phyloP scores from a whole-genome alignment of 2,888 invertebrate genomes.

The Eupithecia insigniata region DNA sequence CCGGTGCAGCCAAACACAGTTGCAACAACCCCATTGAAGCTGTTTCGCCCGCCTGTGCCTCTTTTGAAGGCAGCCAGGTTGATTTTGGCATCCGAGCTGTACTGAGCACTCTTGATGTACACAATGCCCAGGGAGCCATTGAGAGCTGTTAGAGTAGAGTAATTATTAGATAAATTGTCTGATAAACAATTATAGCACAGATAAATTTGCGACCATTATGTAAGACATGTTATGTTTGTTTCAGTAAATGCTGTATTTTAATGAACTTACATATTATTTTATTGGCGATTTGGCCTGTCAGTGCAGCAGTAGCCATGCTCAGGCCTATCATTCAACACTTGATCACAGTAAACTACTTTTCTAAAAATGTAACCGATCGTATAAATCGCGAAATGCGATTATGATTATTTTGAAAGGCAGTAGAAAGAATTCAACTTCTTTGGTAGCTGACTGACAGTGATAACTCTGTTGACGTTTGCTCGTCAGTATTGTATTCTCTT shows the following conservation, averaged over 20 bases:
- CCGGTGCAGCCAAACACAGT: slow-evolving; percentile 98
- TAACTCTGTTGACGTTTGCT: no score
- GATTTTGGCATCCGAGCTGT: slow-evolving; percentile 82
- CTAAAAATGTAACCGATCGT: not conserved
- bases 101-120: slow-evolving; percentile 78
- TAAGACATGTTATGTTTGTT: slow-evolving; percentile 58
- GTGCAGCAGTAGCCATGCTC: slow-evolving; percentile 75
- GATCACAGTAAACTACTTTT: slow-evolving; percentile 6
- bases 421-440: no score
- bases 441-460: no score
- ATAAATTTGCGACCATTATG: slow-evolving; percentile 60
- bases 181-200: not conserved
- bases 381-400: slow-evolving; percentile 7
- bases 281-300: slow-evolving; percentile 67
- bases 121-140: slow-evolving; percentile 73
- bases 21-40: slow-evolving; percentile 98
- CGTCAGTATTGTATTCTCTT: no score
- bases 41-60: slow-evolving; percentile 96
- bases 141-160: slow-evolving; percentile 58
- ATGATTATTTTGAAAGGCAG: not conserved
- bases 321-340: slow-evolving; percentile 49
- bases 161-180: not conserved
- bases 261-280: slow-evolving; percentile 72
- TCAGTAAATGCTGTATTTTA: slow-evolving; percentile 25
- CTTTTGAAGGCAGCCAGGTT: slow-evolving; percentile 89